phyloP scores from a whole-genome alignment of 1,140 invertebrate genomes.

The Atopsyche davidsoni region DNA sequence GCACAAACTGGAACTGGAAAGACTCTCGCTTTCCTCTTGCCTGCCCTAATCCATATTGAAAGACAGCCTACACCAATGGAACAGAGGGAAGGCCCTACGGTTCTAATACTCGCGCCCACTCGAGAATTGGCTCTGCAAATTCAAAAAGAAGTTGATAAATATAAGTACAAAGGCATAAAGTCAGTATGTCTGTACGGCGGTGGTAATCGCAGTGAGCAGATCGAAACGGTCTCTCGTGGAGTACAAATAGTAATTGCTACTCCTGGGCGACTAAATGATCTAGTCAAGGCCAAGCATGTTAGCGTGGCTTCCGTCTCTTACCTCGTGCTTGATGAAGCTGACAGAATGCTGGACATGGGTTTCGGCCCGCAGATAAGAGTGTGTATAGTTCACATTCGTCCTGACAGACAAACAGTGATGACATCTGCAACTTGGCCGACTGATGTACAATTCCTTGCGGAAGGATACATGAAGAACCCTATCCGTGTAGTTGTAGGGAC shows the following conservation, averaged over 20 bases:
- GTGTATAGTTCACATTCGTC: conserved; percentile 67
- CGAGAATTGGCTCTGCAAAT: conserved; percentile 89
- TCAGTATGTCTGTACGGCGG: conserved; percentile 87
- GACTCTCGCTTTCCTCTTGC: conserved; percentile 85
- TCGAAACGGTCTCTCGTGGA: conserved; percentile 60
- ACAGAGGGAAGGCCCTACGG: conserved; percentile 72
- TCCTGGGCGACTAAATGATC: conserved; percentile 81
- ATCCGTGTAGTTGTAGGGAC: conserved; percentile 84
- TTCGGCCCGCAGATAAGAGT: conserved; percentile 85
- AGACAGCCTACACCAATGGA: conserved; percentile 62
- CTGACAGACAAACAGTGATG: conserved; percentile 81
- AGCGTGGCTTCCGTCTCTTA: conserved; percentile 74
- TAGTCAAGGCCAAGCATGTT: conserved; percentile 58
- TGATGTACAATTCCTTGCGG: conserved; percentile 73
- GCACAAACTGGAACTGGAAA: conserved; percentile 90
- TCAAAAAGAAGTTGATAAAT: conserved; percentile 82
- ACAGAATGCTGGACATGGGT: conserved; percentile 81
- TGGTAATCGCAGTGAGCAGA: conserved; percentile 68
- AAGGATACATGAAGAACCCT: conserved; percentile 81
- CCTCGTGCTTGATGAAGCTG: conserved; percentile 89
- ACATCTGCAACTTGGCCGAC: conserved; percentile 85
- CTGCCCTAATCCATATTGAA: conserved; percentile 85
- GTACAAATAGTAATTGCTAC: conserved; percentile 88
- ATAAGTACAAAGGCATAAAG: conserved; percentile 74
- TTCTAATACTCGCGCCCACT: conserved; percentile 83